Conservation (phyloP, 2,113 vertebrate genomes). For the Sialia sialis region DNA sequence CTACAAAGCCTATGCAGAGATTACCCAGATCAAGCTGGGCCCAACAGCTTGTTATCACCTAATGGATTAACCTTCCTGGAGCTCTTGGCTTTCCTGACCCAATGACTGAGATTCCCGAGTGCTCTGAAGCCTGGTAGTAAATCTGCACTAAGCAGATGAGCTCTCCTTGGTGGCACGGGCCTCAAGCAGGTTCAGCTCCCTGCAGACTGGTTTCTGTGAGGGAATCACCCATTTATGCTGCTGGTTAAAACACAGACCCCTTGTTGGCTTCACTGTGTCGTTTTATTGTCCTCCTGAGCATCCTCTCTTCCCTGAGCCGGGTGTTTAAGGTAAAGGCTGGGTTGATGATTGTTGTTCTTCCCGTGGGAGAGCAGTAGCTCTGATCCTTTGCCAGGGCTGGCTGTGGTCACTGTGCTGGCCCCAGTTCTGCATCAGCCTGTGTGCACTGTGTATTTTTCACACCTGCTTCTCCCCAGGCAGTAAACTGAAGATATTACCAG, state of each 20-base stretch:
- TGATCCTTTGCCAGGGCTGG: background rate
- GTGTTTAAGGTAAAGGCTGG: background rate
- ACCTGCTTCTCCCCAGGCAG: background rate
- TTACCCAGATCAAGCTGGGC: slow-evolving; percentile 21
- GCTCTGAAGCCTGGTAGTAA: background rate
- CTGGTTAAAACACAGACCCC: background rate
- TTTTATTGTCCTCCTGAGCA: background rate
- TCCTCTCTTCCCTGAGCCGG: background rate
- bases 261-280: background rate
- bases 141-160: background rate
- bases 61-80: slow-evolving; percentile 14
- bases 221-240: background rate
- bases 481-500: background rate
- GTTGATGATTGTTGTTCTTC: background rate
- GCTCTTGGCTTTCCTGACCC: slow-evolving; percentile 32
- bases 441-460: background rate
- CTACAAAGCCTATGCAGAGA: background rate
- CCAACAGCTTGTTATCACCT: background rate
- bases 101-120: slow-evolving; percentile 24
- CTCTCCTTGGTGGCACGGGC: background rate
- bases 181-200: background rate
- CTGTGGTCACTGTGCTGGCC: background rate
- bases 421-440: background rate
- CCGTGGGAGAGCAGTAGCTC: background rate
- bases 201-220: background rate